A percentile compares a stretch with the other conserved stretches of the same genome.
Conservation (phyloP, 2,113 vertebrate species). For the Glareola pratincola region DNA sequence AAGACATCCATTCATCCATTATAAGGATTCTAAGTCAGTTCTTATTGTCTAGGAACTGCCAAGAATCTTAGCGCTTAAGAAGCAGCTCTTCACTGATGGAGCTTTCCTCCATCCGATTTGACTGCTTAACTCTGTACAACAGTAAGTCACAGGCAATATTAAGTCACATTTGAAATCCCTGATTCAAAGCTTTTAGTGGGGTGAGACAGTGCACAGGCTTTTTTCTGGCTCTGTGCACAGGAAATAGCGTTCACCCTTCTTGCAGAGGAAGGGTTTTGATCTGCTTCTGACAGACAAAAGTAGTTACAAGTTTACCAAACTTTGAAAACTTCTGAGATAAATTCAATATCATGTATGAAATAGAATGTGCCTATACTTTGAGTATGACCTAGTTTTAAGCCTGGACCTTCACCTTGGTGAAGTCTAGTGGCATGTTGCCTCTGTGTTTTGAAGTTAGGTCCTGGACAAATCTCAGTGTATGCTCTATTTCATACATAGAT, state of each 20-base stretch:
- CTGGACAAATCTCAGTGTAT: neutral
- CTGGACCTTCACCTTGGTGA: neutral
- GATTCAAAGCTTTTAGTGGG: neutral
- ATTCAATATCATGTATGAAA: neutral
- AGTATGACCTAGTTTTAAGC: neutral
- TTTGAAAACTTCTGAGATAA: neutral
- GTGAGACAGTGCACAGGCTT: neutral
- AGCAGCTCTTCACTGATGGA: neutral
- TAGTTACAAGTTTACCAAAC: neutral
- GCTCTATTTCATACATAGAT: neutral
- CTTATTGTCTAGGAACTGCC: neutral
- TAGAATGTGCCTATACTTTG: neutral
- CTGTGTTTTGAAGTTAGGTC: neutral
- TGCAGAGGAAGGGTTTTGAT: neutral
- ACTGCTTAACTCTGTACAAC: neutral
- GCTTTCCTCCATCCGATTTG: neutral
- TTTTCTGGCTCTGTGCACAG: neutral
- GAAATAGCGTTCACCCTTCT: neutral
- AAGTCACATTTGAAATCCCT: neutral
- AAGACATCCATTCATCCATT: accelerated
- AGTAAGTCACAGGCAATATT: neutral
- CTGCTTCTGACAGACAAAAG: neutral
- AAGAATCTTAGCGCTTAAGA: neutral
- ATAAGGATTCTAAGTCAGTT: neutral
- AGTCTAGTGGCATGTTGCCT: neutral